Percentiles rank a stretch among this genome's conserved stretches.
Evolutionary conservation across 2,797 vertebrate genomes (phyloP).

Genomic region (Acipenser transmontanus): DNA sequence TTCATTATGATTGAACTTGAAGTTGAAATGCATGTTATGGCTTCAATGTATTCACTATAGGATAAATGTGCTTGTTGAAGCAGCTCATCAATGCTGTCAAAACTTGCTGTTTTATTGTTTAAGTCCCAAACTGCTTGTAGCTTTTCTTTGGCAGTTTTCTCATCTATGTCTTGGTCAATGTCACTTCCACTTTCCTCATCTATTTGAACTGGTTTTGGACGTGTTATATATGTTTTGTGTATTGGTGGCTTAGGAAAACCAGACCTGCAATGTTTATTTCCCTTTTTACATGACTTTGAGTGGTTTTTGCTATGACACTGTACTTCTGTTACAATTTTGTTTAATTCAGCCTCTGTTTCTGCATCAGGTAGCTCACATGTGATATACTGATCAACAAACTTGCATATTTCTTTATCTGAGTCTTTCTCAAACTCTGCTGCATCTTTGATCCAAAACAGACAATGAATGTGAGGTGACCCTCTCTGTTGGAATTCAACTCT

Average conservation of each 20-base stretch:
- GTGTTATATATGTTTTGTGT: constrained; percentile 16
- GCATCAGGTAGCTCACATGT: constrained; percentile 18
- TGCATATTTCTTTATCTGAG: background rate
- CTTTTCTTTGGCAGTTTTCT: background rate
- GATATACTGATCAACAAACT: constrained; percentile 15
- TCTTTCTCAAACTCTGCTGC: constrained; percentile 12
- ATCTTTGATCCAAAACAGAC: background rate
- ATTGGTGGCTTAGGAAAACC: constrained; percentile 24
- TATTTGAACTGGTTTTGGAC: background rate
- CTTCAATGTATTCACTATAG: too few relatives aligned
- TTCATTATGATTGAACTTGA: too few relatives aligned
- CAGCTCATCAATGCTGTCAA: too few relatives aligned
- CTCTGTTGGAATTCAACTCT: constrained; percentile 4
- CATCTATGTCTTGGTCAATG: too few relatives aligned
- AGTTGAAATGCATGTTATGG: too few relatives aligned
- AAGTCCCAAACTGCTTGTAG: constrained; percentile 5
- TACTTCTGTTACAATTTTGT: constrained; percentile 23
- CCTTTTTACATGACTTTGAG: constrained; percentile 10
- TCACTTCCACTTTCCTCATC: background rate
- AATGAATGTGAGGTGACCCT: background rate
- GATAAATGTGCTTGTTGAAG: too few relatives aligned
- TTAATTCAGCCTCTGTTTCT: constrained; percentile 11
- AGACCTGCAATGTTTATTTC: constrained; percentile 17
- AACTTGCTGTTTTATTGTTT: background rate
- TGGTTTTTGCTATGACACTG: constrained; percentile 26